Conservation (phyloP, 2,113 vertebrate species). For the Semnornis frantzii region DNA sequence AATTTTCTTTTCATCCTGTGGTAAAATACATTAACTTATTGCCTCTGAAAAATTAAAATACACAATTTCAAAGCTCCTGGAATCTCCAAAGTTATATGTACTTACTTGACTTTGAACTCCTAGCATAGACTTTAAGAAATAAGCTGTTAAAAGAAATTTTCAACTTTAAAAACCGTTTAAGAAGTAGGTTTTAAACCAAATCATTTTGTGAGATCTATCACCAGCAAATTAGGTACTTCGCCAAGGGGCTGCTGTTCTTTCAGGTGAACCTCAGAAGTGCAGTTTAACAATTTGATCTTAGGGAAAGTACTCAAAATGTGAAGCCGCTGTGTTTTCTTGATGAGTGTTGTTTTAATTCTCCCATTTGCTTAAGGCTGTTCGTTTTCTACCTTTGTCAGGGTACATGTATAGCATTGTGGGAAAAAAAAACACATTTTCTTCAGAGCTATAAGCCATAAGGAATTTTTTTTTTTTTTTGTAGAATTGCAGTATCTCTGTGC, state of each 20-base stretch:
- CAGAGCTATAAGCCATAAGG: not conserved
- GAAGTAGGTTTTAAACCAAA: not conserved
- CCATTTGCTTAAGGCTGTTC: not conserved
- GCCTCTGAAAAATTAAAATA: not conserved
- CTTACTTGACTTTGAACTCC: slow-evolving; percentile 1
- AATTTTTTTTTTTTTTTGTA: not conserved
- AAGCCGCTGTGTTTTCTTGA: not conserved
- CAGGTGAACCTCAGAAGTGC: slow-evolving; percentile 1
- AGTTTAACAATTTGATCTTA: not conserved
- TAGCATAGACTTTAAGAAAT: not conserved
- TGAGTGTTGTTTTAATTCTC: not conserved
- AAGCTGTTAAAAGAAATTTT: not conserved
- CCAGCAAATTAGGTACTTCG: not conserved
- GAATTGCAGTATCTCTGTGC: not conserved
- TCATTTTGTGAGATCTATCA: not conserved
- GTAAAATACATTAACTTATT: not conserved
- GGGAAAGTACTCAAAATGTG: not conserved
- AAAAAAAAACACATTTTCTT: not conserved
- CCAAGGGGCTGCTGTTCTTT: not conserved
- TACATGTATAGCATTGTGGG: not conserved
- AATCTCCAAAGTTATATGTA: not conserved
- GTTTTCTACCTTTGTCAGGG: not conserved
- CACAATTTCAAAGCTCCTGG: not conserved
- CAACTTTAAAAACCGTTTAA: not conserved
- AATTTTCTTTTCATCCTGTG: not conserved